Conservation (phyloP, 2,888 invertebrate genomes). For the Acronicta leporina region DNA sequence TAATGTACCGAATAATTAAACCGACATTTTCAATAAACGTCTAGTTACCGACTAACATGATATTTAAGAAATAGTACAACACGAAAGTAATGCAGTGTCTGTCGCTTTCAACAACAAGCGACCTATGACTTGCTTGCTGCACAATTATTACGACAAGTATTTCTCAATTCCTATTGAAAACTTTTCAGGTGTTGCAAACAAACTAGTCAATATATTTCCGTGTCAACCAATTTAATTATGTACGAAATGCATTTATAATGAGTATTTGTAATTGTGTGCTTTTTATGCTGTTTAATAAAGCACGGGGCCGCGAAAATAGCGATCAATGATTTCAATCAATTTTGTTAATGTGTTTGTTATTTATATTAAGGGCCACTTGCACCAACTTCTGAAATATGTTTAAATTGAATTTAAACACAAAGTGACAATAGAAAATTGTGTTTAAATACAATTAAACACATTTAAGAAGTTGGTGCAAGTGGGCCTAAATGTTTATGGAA, state of each 20-base stretch:
- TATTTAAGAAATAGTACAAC: neutral
- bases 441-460: no score
- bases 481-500: no score
- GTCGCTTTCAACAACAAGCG: conserved; percentile 15
- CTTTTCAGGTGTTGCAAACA: conserved; percentile 9
- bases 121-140: conserved; percentile 40
- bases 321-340: no score
- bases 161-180: conserved; percentile 15
- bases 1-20: no score
- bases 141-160: conserved; percentile 19
- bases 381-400: no score
- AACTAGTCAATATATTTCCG: neutral
- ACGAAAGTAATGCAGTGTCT: conserved; percentile 34
- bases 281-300: neutral
- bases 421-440: no score
- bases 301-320: neutral
- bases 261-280: neutral
- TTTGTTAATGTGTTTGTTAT: no score
- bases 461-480: no score
- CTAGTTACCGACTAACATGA: neutral
- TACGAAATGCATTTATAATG: neutral
- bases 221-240: neutral
- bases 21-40: no score
- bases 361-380: no score
- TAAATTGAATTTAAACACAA: no score